Evolutionary conservation across 1,140 invertebrate genomes (phyloP), one percentile per base, ranked within the genome.

Genomic region (Nylanderia fulva): DNA sequence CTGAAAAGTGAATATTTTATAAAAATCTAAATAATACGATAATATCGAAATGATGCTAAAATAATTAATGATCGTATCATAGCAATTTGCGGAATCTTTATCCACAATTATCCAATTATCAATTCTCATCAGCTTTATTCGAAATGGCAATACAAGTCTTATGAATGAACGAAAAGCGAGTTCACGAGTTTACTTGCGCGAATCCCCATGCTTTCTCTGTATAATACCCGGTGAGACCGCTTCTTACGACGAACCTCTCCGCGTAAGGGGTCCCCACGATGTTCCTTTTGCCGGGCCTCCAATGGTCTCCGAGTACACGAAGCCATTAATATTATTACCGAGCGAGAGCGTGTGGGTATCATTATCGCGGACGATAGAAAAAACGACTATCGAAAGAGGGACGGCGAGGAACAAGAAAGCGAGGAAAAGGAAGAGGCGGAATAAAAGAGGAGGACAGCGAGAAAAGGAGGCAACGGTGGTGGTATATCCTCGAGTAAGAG

Each of bases 321-420:
- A 72, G 60, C 71, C 75, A 80, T 87, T 71, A 74, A 87, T 87
- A 85, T 87, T 87, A 87, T 80, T 85, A 85, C 64, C 39, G 21
- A 72, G 68, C 27, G 64, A 72, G 58, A 72, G 66, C 86, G 76
- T 75, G 84, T 87, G 85, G 76, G 69, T 87, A 86, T 71, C 75
- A 87, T 87, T 87, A 87, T 85, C 76, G 68, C 69, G 42, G 52
- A 71, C 61, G 85, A 76, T 85, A 63, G 60, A 71, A 87, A 89
- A 83, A 80, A 83, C 58, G 76, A 71, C 64, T 54, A 45, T 27
- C 52, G 69, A 63, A 85, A 82, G 45, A 48, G 61, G 69, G 60
- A 29, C 48, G 56, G 29, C 45, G 75, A 7, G 42, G 45, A 79
- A 68, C 64, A 80, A 80, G 77, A 82, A 71, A 56, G 72, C 56